Base-by-base conservation (phyloP, 2,797 vertebrate genomes). In the Acanthis flammea region DNA sequence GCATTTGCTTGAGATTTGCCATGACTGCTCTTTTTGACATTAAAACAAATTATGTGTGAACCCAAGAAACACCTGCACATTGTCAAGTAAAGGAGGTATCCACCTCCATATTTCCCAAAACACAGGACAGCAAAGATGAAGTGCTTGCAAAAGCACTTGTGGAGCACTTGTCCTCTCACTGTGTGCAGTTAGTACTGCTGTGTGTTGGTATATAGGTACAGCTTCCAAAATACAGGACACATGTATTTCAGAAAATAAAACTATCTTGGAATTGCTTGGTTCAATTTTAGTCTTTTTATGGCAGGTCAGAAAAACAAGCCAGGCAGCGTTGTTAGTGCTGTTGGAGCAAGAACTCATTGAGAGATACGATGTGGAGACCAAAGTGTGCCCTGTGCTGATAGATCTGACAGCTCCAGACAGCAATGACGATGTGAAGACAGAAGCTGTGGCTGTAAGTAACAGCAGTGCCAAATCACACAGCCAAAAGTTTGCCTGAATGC, bases 241-340 rank as follows among this genome's bases (percentile, higher is more conserved):
- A 0, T 8, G 7, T 7, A 14, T 58, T 83, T 44, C 37, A 73
- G 14, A 10, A 50, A 57, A 66, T 12, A 44, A 28, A 27, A 8
- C 16, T 70, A 11, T 63, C 22, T 70, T 47, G 1, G 6, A 47
- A 42, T 76, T 75, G 25, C 19, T 41, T 88, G 42, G n/a, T 82
- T n/a, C 24, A 27, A 1, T 75, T 84, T 74, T 19, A 75, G 9
- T 55, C 54, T 54, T 89, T 86, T 83, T 41, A 2, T 48, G 48
- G 27, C 89, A 99, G 98, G 98, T 99, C 53, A 98, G 98, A 71
- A 99, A 99, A 96, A 99, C 98, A 47, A 99, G 98, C 86, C 98
- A 99, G 94, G 98, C 98, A 65, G 98, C 98, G 1, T 90, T 99
- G 83, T 94, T 99, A 89, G 98, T 98, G 92, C 97, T 99, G 51